A percentile compares a stretch with the other conserved stretches of the same genome.
Conservation (phyloP, 2,888 invertebrate genomes). For the Cryptosula pallasiana region DNA sequence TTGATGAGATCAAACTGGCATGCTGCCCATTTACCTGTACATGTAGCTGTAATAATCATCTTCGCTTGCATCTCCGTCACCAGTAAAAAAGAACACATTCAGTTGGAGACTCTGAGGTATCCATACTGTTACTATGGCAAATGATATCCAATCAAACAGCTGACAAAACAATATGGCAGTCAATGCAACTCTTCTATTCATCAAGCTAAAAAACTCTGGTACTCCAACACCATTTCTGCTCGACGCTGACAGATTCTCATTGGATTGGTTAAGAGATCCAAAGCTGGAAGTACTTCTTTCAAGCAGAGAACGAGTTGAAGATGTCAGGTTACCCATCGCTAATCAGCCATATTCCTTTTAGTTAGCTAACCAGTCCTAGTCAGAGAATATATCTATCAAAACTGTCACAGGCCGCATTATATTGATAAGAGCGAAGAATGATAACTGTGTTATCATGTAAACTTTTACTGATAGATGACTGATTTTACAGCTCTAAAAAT, state of each 20-base stretch:
- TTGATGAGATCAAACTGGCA: too few species aligned
- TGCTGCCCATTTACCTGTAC: background rate
- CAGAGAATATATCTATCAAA: too few species aligned
- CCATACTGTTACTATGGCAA: background rate
- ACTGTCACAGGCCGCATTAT: too few species aligned
- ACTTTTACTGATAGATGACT: too few species aligned
- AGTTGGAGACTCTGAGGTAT: slow-evolving; percentile 10
- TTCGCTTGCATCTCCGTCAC: background rate
- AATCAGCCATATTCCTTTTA: too few species aligned
- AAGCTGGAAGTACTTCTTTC: background rate
- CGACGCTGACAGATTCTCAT: background rate
- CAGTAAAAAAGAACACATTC: slow-evolving; percentile 4
- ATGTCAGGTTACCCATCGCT: background rate
- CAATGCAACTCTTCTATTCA: background rate
- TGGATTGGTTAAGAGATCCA: background rate
- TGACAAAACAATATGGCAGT: slow-evolving; percentile 1
- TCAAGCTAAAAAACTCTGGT: background rate
- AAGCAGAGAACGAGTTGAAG: background rate
- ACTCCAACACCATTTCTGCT: background rate
- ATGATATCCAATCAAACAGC: slow-evolving; percentile 13
- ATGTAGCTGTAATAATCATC: background rate
- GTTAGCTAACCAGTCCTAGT: too few species aligned
- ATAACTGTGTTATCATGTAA: too few species aligned
- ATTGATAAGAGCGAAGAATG: too few species aligned
- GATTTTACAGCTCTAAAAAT: too few species aligned